These are phyloP conservation scores for Rhabdophis nuchalis DNA, from an alignment of 2,797 vertebrate species.

Conservation along the genomic window DNA sequence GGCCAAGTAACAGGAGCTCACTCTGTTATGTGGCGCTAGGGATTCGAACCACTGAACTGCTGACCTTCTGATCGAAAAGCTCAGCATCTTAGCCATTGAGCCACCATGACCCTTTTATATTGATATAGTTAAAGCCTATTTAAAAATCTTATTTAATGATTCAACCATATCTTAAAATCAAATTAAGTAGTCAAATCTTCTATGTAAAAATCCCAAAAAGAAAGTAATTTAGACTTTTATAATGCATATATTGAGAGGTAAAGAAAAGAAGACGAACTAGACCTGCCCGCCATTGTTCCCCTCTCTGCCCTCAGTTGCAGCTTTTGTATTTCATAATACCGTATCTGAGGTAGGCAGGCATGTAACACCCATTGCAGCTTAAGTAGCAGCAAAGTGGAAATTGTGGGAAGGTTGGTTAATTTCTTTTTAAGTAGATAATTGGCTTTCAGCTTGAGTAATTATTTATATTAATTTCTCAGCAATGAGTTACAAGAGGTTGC, in stretches of 20 bases:
- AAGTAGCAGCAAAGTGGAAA: conserved; percentile 1
- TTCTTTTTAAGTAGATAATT: conserved; percentile 28
- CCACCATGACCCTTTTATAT: neutral
- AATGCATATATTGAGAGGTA: neutral
- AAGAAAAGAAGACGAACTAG: neutral
- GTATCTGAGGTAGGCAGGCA: neutral
- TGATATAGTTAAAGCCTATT: neutral
- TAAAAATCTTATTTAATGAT: neutral
- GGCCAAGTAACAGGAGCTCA: no score
- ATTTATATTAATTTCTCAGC: conserved; percentile 5
- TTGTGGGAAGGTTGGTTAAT: conserved; percentile 7
- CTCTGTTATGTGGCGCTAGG: no score
- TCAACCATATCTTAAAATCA: neutral
- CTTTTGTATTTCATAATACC: conserved; percentile 37
- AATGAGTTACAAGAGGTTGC: neutral
- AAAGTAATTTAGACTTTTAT: neutral
- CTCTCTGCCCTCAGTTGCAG: conserved; percentile 4
- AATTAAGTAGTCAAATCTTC: neutral
- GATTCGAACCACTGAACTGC: no score
- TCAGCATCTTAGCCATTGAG: no score
- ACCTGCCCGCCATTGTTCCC: conserved; percentile 1
- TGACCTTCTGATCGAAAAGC: no score
- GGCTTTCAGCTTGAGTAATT: conserved; percentile 17
- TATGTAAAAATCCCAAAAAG: neutral
- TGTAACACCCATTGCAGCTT: neutral